Evolutionary conservation across 2,113 vertebrate species (phyloP), one percentile per base, ranked within the genome.

Genomic region (Psittacus erithacus): DNA sequence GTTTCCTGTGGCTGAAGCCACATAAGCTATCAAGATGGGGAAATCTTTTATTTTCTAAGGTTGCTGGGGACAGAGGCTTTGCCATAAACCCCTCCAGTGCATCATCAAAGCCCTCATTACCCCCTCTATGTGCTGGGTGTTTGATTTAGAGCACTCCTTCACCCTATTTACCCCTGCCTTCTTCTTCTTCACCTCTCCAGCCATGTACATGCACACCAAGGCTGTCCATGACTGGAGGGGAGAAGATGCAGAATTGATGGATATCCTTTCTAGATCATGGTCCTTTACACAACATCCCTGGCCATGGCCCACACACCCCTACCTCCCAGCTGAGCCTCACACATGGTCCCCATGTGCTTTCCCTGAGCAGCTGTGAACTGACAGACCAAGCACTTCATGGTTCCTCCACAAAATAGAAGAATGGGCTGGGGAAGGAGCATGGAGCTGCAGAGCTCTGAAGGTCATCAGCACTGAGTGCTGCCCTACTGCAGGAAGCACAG

Each of bases 391-490:
- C 44, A 8, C 38, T 46, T 63, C 60, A 74, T 50, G 46, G 2
- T 3, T 13, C 62, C 41, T 63, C 31, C 49, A 27, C 27, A 46
- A 57, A 77, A 49, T 11, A 28, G 67, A 69, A 43, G 14, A 53
- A 3, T 0, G 1, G 41, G 20, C 50, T 87, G 17, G 59, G 31
- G 60, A 67, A 74, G 53, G 31, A 25, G 29, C 0, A 0, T 15
- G 31, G 31, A 68, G 57, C 13, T 73, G 60, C 57, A 17, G 27
- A 14, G 38, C 29, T 41, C 65, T 65, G 86, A 76, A 79, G 77
- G 65, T 59, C 76, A 75, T 31, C 22, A 25, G 50, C 13, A 28
- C 35, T 5, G 3, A 17, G 35, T 8, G 11, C 43, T 86, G 35
- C 24, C 22, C n/a, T 38, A 0, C 9, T 29, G 15, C 76, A 78